Base-by-base conservation (phyloP, 2,797 vertebrate species). In the Poecilia gillii region DNA sequence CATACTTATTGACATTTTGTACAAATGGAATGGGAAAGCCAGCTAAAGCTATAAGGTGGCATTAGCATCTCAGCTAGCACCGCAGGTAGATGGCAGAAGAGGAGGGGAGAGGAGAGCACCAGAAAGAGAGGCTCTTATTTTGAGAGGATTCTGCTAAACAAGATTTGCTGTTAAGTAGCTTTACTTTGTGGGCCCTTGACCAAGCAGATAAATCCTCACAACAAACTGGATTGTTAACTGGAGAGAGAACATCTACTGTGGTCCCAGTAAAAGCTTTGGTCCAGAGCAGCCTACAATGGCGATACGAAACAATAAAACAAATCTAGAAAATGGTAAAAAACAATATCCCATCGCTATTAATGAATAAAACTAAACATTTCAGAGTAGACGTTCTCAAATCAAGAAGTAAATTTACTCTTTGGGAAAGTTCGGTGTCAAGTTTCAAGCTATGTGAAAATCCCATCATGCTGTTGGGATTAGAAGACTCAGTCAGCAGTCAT, bases 131-230 rank as follows among this genome's bases (percentile, higher is more conserved):
- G 71, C 53, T 85, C 82, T 94, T 93, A 78, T 53, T 95, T 93
- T 90, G 91, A 84, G 83, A 82, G 94, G 95, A 94, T 93, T 95
- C 57, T 83, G 85, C 91, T 92, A 92, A 96, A 96, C 84, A 62
- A 94, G 94, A 94, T 94, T 94, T 91, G 90, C 88, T 90, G 91
- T 90, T 92, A 88, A 95, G 95, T 90, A 92, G 93, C 94, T 96
- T 96, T 95, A 90, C 93, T 87, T 77, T 76, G 86, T 83, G 92
- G 92, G 94, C 87, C 88, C 88, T 85, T 89, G 73, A 93, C 77
- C 88, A 77, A 87, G 81, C 68, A 76, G 77, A 90, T 55, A 84
- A 87, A 85, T 91, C 87, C 85, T 85, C 39, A 0, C 80, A 64
- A 81, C 83, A 76, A 83, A 92, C 87, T 59, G 87, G 82, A 85